A percentile compares a stretch with the other conserved stretches of the same genome.
Evolutionary conservation across 2,888 invertebrate genomes (phyloP).

Genomic region (Clitarchus hookeri): DNA sequence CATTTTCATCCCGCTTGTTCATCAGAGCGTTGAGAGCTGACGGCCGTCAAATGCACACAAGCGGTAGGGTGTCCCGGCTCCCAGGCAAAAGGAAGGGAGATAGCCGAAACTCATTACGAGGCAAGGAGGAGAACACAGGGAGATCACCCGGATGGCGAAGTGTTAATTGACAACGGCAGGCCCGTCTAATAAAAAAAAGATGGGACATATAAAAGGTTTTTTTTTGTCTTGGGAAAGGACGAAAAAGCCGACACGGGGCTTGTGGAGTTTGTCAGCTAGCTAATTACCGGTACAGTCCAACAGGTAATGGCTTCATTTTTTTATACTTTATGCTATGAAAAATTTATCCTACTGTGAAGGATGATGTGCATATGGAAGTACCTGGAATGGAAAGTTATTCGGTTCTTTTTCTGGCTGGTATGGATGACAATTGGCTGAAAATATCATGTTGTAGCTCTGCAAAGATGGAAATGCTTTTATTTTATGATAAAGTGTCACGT

Average conservation of each 20-base stretch:
- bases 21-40: background rate
- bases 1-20: background rate
- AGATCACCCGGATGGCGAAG: background rate
- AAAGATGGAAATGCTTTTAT: too few species aligned
- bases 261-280: background rate
- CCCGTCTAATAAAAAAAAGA: background rate
- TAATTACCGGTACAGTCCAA: background rate
- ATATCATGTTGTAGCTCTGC: too few species aligned
- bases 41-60: background rate
- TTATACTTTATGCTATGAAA: background rate
- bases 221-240: background rate
- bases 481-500: too few species aligned
- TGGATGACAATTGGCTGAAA: too few species aligned
- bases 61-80: background rate
- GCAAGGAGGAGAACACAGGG: background rate
- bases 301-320: background rate
- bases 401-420: too few species aligned
- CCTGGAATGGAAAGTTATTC: too few species aligned
- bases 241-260: background rate
- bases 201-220: background rate
- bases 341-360: background rate
- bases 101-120: background rate
- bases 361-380: too few species aligned
- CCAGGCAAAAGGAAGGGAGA: background rate
- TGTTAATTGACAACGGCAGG: conserved; percentile 14